Evolutionary conservation across 2,888 invertebrate species (phyloP).

Genomic region (Tethea ocularis): DNA sequence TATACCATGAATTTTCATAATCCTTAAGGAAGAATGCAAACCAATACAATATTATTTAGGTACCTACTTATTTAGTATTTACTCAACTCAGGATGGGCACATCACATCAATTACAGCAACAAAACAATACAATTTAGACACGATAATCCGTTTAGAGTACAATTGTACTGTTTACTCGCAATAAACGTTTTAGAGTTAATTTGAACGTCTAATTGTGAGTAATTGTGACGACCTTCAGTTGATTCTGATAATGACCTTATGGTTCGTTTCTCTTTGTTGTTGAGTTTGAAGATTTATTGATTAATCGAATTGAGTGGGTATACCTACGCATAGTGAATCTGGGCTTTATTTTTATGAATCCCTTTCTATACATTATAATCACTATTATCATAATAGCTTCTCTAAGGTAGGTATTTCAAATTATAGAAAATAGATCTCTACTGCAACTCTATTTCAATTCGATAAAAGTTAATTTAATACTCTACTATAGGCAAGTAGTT

Average conservation of each 20-base stretch:
- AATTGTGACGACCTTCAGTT: constrained; percentile 49
- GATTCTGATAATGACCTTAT: constrained; percentile 21
- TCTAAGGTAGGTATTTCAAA: no score
- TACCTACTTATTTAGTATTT: neutral
- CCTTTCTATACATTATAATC: no score
- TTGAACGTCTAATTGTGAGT: constrained; percentile 40
- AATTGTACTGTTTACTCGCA: constrained; percentile 26
- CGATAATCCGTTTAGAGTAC: constrained; percentile 26
- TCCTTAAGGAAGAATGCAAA: neutral
- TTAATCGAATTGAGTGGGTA: constrained; percentile 2
- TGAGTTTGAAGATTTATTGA: constrained; percentile 5
- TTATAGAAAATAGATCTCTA: no score
- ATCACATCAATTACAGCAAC: constrained; percentile 32
- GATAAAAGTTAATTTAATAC: no score
- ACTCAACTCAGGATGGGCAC: constrained; percentile 5
- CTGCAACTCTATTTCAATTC: no score
- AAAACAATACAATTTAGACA: constrained; percentile 45
- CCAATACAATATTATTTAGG: neutral
- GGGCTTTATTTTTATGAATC: neutral
- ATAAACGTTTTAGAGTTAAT: constrained; percentile 36
- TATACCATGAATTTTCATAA: no score
- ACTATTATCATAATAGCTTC: neutral
- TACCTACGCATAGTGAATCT: neutral
- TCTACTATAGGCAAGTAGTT: no score
- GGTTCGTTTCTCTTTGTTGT: constrained; percentile 8